Evolutionary conservation across 2,797 vertebrate genomes (phyloP), one percentile per base, ranked within the genome.

Genomic region (Alauda arvensis): DNA sequence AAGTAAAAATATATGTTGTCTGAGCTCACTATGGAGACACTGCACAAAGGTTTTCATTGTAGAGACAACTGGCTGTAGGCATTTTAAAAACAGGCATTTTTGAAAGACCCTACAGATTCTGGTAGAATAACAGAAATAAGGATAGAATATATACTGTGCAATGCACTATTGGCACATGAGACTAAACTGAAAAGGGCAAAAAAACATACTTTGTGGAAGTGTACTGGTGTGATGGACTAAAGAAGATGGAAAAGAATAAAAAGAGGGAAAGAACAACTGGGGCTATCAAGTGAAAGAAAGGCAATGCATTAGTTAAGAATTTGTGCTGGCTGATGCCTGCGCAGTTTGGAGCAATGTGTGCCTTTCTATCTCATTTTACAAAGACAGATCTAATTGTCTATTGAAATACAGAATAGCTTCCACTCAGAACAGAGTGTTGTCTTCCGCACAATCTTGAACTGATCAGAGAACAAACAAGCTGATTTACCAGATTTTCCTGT

Each of bases 391-490:
- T 95, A 94, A 94, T 95, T 92, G 83, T 93, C 88, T 95, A 85
- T 91, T 95, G 90, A 94, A 91, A 78, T 68, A 93, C 87, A 90
- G 77, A 93, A 79, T 87, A 90, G 80, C 71, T 94, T 93, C 90
- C 77, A 83, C 93, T 87, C 75, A 83, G 94, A 93, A 95, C 90
- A 92, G 91, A 92, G 68, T 87, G 94, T 94, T 85, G 77, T 92
- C 88, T 95, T 93, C 88, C 70, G 51, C 77, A 90, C 40, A 83
- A 70, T 68, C 91, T 89, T 89, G 77, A 93, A 71, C 71, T 89
- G 83, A 87, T 89, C 85, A 91, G 71, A 82, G 90, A 93, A 95
- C 83, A 94, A 95, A 91, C 88, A 93, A 79, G 85, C 89, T 95
- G 88, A 92, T 77, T 91, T 93, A 92, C 80, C 90, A 95, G 65